These are phyloP conservation scores for Phalera bucephala DNA, from an alignment of 2,888 invertebrate species.

Conservation along the genomic window DNA sequence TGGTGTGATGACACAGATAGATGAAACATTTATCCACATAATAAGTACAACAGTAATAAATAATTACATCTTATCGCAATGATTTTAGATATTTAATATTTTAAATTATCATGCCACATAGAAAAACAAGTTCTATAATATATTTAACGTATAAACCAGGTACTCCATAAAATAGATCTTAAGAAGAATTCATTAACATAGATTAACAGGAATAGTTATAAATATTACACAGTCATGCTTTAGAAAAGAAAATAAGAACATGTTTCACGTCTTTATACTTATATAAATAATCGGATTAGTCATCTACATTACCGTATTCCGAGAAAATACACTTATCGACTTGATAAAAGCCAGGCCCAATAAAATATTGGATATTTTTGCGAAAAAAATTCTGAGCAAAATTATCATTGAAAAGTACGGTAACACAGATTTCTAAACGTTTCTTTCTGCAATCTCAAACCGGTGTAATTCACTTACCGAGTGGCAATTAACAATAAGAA, in stretches of 20 bases:
- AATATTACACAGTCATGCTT: constrained; percentile 7
- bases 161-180: neutral
- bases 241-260: constrained; percentile 5
- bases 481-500: constrained; percentile 23
- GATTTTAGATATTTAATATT: neutral
- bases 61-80: too few species aligned
- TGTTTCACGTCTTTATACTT: constrained; percentile 20
- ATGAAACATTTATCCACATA: too few species aligned
- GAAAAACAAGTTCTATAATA: neutral
- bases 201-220: neutral
- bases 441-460: constrained; percentile 21
- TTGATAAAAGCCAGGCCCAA: constrained; percentile 22
- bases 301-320: constrained; percentile 17
- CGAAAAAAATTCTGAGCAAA: too few species aligned
- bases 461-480: constrained; percentile 38
- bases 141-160: neutral
- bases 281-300: constrained; percentile 36
- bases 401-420: too few species aligned
- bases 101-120: neutral
- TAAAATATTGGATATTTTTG: constrained; percentile 16
- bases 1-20: too few species aligned
- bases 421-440: too few species aligned
- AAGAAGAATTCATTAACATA: neutral
- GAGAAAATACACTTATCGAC: neutral
- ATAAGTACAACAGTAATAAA: too few species aligned